Evolutionary conservation across 1,140 invertebrate genomes (phyloP), one percentile per base, ranked within the genome.

Genomic region (Drosophila setifemur): DNA sequence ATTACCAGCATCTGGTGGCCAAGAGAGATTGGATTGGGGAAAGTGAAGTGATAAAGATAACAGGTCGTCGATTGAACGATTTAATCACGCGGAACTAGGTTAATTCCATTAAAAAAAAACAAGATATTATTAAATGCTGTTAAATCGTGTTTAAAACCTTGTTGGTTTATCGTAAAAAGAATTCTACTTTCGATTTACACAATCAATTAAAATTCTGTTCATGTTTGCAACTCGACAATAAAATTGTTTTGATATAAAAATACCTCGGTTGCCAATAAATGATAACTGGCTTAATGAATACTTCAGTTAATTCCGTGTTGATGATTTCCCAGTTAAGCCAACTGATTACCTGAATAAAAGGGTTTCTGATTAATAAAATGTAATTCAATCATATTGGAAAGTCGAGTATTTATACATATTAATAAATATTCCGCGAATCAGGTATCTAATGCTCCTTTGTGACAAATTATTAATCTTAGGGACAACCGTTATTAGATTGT

Each of bases 1-100:
- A 43, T 61, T 44, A 61, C 21, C 4, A 70, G 6, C 68, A 48
- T 33, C 61, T 45, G 31, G 40, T 28, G n/a, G 26, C 25, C 26
- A 5, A 33, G 14, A 35, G 42, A 33, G 42, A 25, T 55, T 25
- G 35, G 37, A 61, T 58, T 42, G 52, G 16, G 57, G 52, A 37
- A 57, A 57, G 19, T 25, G 12, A 57, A n/a, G 26, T 57, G 52
- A 33, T 25, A 42, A 42, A 25, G 37, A 43, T 57, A 60, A 25
- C 35, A 42, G 52, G 14, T 31, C 35, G 23, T 57, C 52, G 45
- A 55, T 52, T 49, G 3, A 28, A 25, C 16, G 21, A 21, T 6
- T 19, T 35, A 14, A 29, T 39, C 16, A 23, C 21, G 35, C 53
- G 53, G 57, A 61, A 58, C 37, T 52, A 6, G 11, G 6, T 14